Evolutionary conservation across 2,797 vertebrate species (phyloP), one percentile per base, ranked within the genome.

Genomic region (Microcaecilia unicolor): DNA sequence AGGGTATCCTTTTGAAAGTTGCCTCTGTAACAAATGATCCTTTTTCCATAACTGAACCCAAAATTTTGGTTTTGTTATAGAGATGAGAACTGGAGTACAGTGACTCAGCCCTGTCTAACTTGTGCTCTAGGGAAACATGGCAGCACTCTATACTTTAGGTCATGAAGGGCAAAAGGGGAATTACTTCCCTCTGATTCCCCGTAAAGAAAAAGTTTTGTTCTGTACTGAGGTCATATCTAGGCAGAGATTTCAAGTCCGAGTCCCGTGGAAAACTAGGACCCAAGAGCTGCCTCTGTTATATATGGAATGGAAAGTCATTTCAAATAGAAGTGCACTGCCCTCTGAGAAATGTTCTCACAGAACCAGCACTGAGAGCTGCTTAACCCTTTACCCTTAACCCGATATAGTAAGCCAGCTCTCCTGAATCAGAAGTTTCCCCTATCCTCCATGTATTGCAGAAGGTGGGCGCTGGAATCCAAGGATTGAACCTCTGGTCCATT

Each of bases 221-320:
- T 36, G 60, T 52, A 25, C 30, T 51, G 30, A 51, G 70, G 61
- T 67, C 64, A 64, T 29, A 41, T 55, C 40, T 46, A 53, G 42
- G 40, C 46, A 55, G 36, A 50, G 31, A 67, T 47, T 24, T 30
- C n/a, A n/a, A n/a, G n/a, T n/a, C n/a, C n/a, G 48, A 35, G 21
- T 16, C 10, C 12, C 31, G 16, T 24, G 73, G 72, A 75, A 75
- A 77, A 70, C 42, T 44, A n/a, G 13, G 72, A 70, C 67, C 73
- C 71, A 2, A 6, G 52, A 55, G 60, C 57, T 64, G 58, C 64
- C 67, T 65, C 61, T 48, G 58, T 68, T 66, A 61, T 62, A 70
- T 71, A 74, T 67, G 70, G 74, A 79, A 68, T 67, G 72, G 76
- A 74, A 77, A 77, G 67, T 67, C 54, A 56, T 72, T 55, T 61